Conservation (phyloP, 2,113 vertebrate genomes). For the Xenopus laevis region DNA sequence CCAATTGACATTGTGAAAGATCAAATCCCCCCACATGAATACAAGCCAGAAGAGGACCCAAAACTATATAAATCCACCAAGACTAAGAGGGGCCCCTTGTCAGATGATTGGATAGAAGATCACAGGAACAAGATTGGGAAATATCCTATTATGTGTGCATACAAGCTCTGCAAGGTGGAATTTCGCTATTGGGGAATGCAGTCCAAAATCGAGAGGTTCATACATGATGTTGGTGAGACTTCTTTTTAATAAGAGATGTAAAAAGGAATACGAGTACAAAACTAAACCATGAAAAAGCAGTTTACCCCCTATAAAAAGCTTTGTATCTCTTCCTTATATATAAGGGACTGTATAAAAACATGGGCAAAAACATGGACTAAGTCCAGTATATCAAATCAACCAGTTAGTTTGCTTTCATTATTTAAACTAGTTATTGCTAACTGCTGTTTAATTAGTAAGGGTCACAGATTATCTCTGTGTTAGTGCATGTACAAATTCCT, state of each 20-base stretch:
- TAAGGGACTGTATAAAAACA: too few relatives aligned
- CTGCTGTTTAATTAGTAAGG: too few relatives aligned
- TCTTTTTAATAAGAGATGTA: neutral
- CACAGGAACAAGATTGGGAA: slow-evolving; percentile 73
- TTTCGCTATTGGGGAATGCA: slow-evolving; percentile 99
- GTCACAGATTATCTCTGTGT: too few relatives aligned
- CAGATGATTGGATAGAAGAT: slow-evolving; percentile 90
- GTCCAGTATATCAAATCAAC: too few relatives aligned
- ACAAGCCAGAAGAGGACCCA: slow-evolving; percentile 91
- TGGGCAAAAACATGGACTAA: too few relatives aligned
- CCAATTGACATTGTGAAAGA: slow-evolving; percentile 95
- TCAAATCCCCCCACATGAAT: slow-evolving; percentile 83
- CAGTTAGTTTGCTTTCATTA: too few relatives aligned
- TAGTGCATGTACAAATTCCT: too few relatives aligned
- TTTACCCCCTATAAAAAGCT: neutral
- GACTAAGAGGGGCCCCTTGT: slow-evolving; percentile 87
- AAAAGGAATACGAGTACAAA: too few relatives aligned
- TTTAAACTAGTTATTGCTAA: too few relatives aligned
- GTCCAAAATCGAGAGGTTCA: slow-evolving; percentile 97
- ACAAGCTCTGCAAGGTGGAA: slow-evolving; percentile 98
- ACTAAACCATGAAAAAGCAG: neutral
- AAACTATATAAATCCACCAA: slow-evolving; percentile 84
- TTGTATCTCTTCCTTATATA: neutral
- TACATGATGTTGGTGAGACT: slow-evolving; percentile 91
- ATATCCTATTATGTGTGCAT: slow-evolving; percentile 93